phyloP scores from a whole-genome alignment of 2,888 invertebrate species.

The Dione juno region DNA sequence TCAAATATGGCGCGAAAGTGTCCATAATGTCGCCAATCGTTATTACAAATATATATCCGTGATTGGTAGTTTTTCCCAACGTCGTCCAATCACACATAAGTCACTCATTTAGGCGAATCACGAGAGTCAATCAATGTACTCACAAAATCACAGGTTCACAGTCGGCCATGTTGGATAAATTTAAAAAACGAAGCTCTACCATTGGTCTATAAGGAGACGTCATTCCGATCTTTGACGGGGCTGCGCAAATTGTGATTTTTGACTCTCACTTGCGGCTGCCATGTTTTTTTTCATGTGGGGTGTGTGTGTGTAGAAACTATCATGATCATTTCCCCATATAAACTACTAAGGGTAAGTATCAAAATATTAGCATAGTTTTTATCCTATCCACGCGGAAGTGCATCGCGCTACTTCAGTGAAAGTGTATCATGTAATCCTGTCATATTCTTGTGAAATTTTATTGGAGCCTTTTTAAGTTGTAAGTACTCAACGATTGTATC shows the following conservation, averaged over 20 bases:
- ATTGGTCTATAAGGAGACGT: slow-evolving; percentile 75
- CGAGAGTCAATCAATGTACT: slow-evolving; percentile 54
- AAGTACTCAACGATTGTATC: slow-evolving; percentile 58
- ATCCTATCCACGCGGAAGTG: slow-evolving; percentile 66
- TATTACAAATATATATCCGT: slow-evolving; percentile 45
- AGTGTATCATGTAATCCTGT: slow-evolving; percentile 83
- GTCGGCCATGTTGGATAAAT: slow-evolving; percentile 72
- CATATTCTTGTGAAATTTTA: slow-evolving; percentile 81
- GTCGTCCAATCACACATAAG: slow-evolving; percentile 56
- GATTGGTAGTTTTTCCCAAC: slow-evolving; percentile 56
- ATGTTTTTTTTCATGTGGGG: slow-evolving; percentile 91
- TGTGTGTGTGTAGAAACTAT: slow-evolving; percentile 78
- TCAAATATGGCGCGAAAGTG: slow-evolving; percentile 58
- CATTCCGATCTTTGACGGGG: slow-evolving; percentile 75
- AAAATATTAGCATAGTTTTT: slow-evolving; percentile 53
- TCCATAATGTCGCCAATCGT: slow-evolving; percentile 46
- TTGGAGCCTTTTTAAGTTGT: slow-evolving; percentile 62
- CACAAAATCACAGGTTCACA: slow-evolving; percentile 55
- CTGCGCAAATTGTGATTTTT: slow-evolving; percentile 80
- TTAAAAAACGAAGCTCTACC: slow-evolving; percentile 58
- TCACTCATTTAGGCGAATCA: slow-evolving; percentile 64
- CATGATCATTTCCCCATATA: slow-evolving; percentile 78
- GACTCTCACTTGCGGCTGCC: slow-evolving; percentile 84
- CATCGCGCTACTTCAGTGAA: slow-evolving; percentile 74
- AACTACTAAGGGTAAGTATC: slow-evolving; percentile 75